phyloP scores from a whole-genome alignment of 2,113 vertebrate genomes.

The Caranx ignobilis region DNA sequence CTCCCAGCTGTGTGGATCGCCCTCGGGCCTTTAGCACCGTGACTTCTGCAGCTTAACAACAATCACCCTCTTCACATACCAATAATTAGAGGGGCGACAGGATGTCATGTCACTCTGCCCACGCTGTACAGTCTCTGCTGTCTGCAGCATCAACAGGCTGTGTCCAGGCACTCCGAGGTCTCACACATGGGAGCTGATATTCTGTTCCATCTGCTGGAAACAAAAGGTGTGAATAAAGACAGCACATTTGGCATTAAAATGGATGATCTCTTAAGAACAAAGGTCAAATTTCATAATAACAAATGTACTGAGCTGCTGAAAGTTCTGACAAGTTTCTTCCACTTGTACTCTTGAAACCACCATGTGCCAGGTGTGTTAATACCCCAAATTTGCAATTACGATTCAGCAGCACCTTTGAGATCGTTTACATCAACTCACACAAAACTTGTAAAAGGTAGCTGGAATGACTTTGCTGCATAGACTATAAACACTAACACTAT shows the following conservation, averaged over 20 bases:
- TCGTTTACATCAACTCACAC: background rate
- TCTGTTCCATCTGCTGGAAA: conserved; percentile 40
- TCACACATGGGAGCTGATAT: conserved; percentile 17
- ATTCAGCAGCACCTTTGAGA: background rate
- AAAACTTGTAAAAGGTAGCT: background rate
- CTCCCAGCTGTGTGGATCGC: conserved; percentile 53
- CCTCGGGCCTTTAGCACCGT: conserved; percentile 50
- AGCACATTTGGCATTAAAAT: conserved; percentile 39
- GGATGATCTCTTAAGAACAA: conserved; percentile 13
- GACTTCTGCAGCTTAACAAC: conserved; percentile 51
- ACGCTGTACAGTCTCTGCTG: conserved; percentile 13
- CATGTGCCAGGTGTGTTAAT: background rate
- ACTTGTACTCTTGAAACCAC: conserved; percentile 13
- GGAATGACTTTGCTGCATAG: background rate
- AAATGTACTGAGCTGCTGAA: background rate
- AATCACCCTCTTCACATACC: conserved; percentile 43
- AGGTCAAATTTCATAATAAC: conserved; percentile 6
- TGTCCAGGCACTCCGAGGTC: conserved; percentile 16
- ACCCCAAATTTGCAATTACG: background rate
- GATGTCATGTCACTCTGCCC: conserved; percentile 45
- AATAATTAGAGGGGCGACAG: conserved; percentile 52
- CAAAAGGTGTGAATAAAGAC: conserved; percentile 25
- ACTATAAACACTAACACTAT: background rate
- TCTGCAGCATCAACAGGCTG: conserved; percentile 36
- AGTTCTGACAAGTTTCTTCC: conserved; percentile 8